Evolutionary conservation across 1,140 invertebrate genomes (phyloP).

Genomic region (Coptotermes formosanus): DNA sequence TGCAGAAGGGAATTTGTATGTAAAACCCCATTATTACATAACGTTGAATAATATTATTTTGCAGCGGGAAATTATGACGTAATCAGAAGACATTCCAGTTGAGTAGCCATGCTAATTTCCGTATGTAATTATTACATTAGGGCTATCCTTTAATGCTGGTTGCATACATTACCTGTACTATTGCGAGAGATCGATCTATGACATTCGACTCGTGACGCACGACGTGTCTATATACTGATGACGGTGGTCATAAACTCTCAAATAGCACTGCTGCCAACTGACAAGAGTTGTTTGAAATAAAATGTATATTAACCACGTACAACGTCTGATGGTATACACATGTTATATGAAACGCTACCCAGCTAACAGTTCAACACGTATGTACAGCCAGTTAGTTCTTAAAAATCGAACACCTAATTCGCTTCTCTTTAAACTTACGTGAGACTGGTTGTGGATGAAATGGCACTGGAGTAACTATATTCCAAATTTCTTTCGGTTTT

Average conservation of each 20-base stretch:
- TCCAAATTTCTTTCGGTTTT: too few species aligned
- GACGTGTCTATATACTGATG: neutral
- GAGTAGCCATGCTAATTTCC: neutral
- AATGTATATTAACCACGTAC: too few species aligned
- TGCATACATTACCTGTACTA: conserved; percentile 9
- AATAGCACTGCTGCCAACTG: neutral
- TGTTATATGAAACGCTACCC: too few species aligned
- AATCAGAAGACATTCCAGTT: neutral
- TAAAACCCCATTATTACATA: neutral
- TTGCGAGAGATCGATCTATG: neutral
- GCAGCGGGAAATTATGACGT: neutral
- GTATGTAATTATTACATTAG: neutral
- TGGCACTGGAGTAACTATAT: too few species aligned
- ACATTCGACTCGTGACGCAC: neutral
- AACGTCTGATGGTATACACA: too few species aligned
- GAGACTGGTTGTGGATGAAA: too few species aligned
- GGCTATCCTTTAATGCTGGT: neutral
- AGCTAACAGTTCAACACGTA: too few species aligned
- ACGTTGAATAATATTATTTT: neutral
- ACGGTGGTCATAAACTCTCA: neutral
- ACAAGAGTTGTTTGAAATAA: neutral
- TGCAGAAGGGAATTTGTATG: too few species aligned
- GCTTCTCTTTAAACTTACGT: too few species aligned
- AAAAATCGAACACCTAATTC: too few species aligned
- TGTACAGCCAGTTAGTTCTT: too few species aligned